Evolutionary conservation across 2,888 invertebrate genomes (phyloP).

Genomic region (Glyphotaelius pellucidus): DNA sequence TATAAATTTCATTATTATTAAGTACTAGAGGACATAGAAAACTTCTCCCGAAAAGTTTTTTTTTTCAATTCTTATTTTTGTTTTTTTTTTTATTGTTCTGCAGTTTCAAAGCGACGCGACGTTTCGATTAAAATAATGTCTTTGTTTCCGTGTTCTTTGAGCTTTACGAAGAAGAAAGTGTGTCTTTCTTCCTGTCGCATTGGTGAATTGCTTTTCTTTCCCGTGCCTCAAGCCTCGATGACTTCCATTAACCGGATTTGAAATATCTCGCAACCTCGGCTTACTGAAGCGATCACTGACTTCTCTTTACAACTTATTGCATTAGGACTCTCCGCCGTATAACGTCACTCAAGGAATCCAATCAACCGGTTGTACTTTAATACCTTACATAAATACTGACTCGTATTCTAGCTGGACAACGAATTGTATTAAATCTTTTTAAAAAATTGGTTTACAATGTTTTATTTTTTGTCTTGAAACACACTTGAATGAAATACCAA

Average conservation of each 20-base stretch:
- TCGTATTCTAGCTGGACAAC: background rate
- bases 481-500: too few relatives aligned
- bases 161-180: background rate
- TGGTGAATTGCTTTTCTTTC: constrained; percentile 22
- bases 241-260: constrained; percentile 37
- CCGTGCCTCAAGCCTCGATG: constrained; percentile 39
- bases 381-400: background rate
- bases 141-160: background rate
- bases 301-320: constrained; percentile 19
- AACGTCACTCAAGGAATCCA: background rate
- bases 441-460: background rate
- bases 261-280: background rate
- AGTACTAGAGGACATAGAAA: background rate
- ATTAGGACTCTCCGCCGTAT: background rate
- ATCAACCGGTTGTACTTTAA: background rate
- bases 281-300: background rate
- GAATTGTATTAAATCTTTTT: background rate
- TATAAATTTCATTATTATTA: background rate
- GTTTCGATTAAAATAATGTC: background rate
- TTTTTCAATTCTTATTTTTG: background rate
- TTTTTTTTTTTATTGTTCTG: background rate
- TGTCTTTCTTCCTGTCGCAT: constrained; percentile 16
- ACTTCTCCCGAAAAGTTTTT: background rate
- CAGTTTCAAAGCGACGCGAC: background rate
- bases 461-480: too few relatives aligned